A percentile compares a stretch with the other conserved stretches of the same genome.
These are phyloP conservation scores for Ceriagrion tenellum DNA, from an alignment of 2,888 invertebrate species.

Conservation along the genomic window DNA sequence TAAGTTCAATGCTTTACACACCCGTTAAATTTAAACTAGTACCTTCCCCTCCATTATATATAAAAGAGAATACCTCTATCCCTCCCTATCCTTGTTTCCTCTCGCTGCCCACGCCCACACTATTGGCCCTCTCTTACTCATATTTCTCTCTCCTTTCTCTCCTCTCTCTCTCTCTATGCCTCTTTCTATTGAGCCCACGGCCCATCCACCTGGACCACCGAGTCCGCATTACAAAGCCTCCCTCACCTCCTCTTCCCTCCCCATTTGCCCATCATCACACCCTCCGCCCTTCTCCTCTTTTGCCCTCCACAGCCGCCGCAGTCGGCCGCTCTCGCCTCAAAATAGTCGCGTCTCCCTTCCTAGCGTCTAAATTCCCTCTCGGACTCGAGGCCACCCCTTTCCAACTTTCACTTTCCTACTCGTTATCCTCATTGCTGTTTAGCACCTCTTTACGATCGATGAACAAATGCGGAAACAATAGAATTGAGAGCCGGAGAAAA, in stretches of 20 bases:
- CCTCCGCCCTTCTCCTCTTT: neutral
- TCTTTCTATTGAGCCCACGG: neutral
- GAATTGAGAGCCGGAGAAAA: neutral
- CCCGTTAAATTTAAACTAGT: too few species aligned
- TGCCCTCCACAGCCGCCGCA: neutral
- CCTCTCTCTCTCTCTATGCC: neutral
- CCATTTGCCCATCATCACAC: neutral
- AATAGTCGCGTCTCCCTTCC: neutral
- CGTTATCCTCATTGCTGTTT: neutral
- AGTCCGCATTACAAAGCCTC: neutral
- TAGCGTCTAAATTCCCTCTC: neutral
- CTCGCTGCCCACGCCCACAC: too few species aligned
- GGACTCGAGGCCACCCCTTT: neutral
- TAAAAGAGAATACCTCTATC: neutral
- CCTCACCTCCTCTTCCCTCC: neutral
- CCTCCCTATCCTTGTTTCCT: too few species aligned
- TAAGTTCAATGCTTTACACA: too few species aligned
- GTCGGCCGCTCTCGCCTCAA: neutral
- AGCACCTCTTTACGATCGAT: neutral
- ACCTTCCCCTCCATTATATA: neutral
- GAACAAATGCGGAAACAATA: neutral
- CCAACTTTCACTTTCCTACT: neutral
- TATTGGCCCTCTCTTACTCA: neutral
- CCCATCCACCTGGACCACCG: constrained; percentile 37
- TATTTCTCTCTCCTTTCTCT: neutral